Base-by-base conservation (phyloP, 2,888 invertebrate species). In the Epsilonema sp. region DNA sequence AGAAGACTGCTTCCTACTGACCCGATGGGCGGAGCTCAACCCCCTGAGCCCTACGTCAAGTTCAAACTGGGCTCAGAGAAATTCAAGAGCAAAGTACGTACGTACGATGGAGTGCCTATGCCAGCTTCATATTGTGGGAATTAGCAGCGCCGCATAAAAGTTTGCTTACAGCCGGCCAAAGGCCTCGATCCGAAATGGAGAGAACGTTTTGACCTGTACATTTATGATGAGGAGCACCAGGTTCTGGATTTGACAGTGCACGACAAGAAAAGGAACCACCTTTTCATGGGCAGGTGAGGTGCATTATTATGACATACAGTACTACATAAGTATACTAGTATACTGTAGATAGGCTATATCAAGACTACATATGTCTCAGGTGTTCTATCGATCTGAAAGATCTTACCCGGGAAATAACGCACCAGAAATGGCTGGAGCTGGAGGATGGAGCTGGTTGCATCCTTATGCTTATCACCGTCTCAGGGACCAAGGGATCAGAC, bases 21-120 rank as follows among this genome's bases (percentile, higher is more conserved):
- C 64, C 75, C 82, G 56, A 86, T 86, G 60, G 79, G 41, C 23
- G 39, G 19, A 21, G 47, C 41, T 19, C 31, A 25, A 8, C 51
- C 48, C 13, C 58, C 58, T 3, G 61, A 62, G 48, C 85, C 87
- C 47, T 90, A 86, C 67, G 86, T 86, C 65, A 92, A 90, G 71
- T 90, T 97, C 74, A 80, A 87, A 67, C 76, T 97, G 69, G 92
- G 89, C 51, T 83, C 82, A 60, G 94, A 94, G 71, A 94, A 92
- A 71, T 92, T 84, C 73, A 92, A 90, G 71, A 87, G 86, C 65
- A 86, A 90, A 64, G 73, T 72, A 25, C 3, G 16, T 38, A n/a
- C n/a, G n/a, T n/a, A n/a, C n/a, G n/a, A n/a, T n/a, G n/a, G n/a
- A n/a, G n/a, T n/a, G n/a, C n/a, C n/a, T n/a, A n/a, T n/a, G n/a